Percentiles rank a stretch among this genome's conserved stretches.
These are phyloP conservation scores for Rhinolophus ferrumequinum DNA, from an alignment of 2,113 vertebrate genomes.

Conservation along the genomic window DNA sequence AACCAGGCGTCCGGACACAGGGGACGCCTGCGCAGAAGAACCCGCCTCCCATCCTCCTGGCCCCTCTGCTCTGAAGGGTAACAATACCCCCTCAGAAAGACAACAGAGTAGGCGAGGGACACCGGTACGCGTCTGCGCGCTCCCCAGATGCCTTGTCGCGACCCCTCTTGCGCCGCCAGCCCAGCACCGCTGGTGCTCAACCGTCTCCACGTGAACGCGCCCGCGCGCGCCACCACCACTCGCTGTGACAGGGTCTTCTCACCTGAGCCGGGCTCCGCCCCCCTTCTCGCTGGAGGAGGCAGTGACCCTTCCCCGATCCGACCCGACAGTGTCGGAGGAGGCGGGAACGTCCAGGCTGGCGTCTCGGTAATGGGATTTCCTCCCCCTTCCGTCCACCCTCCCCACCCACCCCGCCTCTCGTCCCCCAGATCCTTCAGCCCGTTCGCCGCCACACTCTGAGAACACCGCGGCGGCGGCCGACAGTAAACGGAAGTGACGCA, in stretches of 20 bases:
- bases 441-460: conserved; percentile 16
- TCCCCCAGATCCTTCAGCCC: neutral
- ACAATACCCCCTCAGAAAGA: conserved; percentile 67
- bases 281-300: conserved; percentile 72
- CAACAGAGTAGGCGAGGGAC: neutral
- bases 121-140: neutral
- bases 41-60: neutral
- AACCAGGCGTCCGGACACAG: conserved; percentile 73
- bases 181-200: neutral
- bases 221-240: neutral
- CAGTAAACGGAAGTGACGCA: conserved; percentile 78
- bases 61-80: conserved; percentile 39
- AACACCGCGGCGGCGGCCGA: neutral
- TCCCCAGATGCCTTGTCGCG: neutral
- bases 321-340: conserved; percentile 58
- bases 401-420: conserved; percentile 46
- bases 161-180: neutral
- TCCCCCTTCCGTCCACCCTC: conserved; percentile 44
- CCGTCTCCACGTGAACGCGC: conserved; percentile 56
- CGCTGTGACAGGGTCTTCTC: conserved; percentile 52
- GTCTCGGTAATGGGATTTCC: conserved; percentile 49
- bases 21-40: conserved; percentile 69
- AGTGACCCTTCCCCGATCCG: conserved; percentile 69
- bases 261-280: conserved; percentile 81
- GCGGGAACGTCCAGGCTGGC: conserved; percentile 66